Evolutionary conservation across 1,140 invertebrate species (phyloP).

Genomic region (Drosophila guanche): DNA sequence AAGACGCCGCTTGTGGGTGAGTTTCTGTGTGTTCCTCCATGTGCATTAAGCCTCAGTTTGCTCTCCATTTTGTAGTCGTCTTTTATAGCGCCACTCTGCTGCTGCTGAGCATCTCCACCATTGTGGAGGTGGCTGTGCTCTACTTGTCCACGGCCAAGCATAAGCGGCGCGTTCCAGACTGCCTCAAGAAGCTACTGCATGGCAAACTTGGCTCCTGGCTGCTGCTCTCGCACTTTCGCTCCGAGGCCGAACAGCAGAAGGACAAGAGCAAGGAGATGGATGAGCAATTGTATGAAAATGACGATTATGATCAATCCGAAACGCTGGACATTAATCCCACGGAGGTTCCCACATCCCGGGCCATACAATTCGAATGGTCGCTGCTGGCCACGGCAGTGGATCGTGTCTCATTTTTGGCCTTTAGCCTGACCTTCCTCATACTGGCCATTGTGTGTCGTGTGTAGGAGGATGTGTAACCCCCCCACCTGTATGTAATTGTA

Average conservation of each 20-base stretch:
- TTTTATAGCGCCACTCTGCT: constrained; percentile 86
- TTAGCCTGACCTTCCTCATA: constrained; percentile 84
- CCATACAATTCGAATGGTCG: constrained; percentile 86
- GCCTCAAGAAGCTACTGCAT: constrained; percentile 85
- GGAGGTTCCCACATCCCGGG: constrained; percentile 78
- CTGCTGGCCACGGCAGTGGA: constrained; percentile 86
- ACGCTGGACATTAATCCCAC: constrained; percentile 72
- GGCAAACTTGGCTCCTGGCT: constrained; percentile 85
- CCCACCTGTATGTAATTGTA: background rate
- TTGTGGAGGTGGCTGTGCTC: constrained; percentile 87
- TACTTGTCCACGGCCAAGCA: constrained; percentile 85
- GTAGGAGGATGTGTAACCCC: constrained; percentile 37
- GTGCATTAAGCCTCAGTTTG: background rate
- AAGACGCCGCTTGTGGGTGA: constrained; percentile 88
- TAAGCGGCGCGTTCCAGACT: constrained; percentile 85
- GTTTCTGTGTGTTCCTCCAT: background rate
- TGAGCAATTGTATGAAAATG: constrained; percentile 82
- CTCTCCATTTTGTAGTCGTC: constrained; percentile 65
- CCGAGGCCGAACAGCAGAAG: constrained; percentile 37
- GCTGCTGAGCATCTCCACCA: constrained; percentile 86
- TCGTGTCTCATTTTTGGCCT: constrained; percentile 86
- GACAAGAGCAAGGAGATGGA: constrained; percentile 54
- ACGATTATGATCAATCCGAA: constrained; percentile 69
- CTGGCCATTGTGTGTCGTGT: constrained; percentile 85
- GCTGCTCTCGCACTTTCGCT: constrained; percentile 81